Conservation (phyloP, 2,888 invertebrate genomes). For the Noctua fimbriata region DNA sequence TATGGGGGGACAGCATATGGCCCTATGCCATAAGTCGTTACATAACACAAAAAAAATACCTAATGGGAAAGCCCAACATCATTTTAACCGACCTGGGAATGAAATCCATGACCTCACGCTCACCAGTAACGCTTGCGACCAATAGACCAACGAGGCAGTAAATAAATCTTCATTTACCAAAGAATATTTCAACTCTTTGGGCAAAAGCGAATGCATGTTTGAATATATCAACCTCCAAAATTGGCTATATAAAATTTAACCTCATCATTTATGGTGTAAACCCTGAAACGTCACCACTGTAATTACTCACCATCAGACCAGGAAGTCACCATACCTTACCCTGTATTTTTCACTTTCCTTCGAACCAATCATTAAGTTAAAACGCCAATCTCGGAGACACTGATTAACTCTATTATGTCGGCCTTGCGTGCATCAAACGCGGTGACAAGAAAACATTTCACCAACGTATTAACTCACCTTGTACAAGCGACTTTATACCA, state of each 20-base stretch:
- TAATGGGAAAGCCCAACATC: background rate
- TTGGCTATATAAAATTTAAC: background rate
- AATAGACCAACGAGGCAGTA: background rate
- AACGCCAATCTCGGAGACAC: slow-evolving; percentile 59
- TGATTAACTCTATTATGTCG: slow-evolving; percentile 64
- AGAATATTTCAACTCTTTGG: background rate
- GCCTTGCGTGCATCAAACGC: slow-evolving; percentile 66
- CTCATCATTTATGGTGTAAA: background rate
- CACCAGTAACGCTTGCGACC: background rate
- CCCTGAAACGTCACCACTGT: slow-evolving; percentile 4
- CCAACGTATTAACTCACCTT: slow-evolving; percentile 14
- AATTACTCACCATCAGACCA: slow-evolving; percentile 38
- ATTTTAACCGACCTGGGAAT: background rate
- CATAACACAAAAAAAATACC: background rate
- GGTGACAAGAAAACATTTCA: slow-evolving; percentile 61
- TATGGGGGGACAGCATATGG: too few species aligned
- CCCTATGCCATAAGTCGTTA: too few species aligned
- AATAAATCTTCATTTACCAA: background rate
- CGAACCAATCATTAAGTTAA: slow-evolving; percentile 59
- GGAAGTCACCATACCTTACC: slow-evolving; percentile 42
- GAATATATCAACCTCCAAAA: background rate
- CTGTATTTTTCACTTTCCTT: slow-evolving; percentile 49
- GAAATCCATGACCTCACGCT: background rate
- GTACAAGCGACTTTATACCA: slow-evolving; percentile 15
- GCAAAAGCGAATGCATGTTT: background rate